Percentiles rank a stretch among this genome's conserved stretches.
Conservation (phyloP, 2,888 invertebrate species). For the Flexamia atlantica region DNA sequence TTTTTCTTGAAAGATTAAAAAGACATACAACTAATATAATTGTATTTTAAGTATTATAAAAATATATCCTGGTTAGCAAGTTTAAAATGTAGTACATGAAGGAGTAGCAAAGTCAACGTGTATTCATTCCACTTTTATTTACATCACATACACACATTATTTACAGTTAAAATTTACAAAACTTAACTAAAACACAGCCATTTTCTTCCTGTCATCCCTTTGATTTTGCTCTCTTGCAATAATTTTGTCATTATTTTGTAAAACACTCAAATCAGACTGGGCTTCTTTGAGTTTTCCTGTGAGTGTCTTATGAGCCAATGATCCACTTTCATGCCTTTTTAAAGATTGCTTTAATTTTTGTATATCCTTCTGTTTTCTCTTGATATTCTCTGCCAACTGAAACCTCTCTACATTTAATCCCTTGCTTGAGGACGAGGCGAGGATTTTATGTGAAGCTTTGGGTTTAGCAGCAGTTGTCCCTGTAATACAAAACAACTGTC, state of each 20-base stretch:
- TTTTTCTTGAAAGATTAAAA: no score
- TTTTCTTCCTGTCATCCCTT: conserved; percentile 85
- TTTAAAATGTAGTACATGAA: no score
- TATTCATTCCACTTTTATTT: background rate
- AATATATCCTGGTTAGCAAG: no score
- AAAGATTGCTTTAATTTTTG: conserved; percentile 82
- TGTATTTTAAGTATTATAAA: no score
- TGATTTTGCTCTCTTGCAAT: conserved; percentile 84
- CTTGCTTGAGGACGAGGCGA: conserved; percentile 78
- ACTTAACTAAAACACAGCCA: conserved; percentile 82
- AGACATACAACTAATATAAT: no score
- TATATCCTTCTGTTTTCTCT: conserved; percentile 82
- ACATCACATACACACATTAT: background rate
- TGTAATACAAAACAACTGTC: no score
- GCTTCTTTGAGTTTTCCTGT: conserved; percentile 80
- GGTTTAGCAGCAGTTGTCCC: conserved; percentile 45
- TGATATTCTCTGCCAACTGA: conserved; percentile 84
- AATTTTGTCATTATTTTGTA: conserved; percentile 80
- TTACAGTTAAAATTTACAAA: conserved; percentile 12
- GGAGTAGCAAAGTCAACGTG: no score
- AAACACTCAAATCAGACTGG: conserved; percentile 79
- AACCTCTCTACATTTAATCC: conserved; percentile 86
- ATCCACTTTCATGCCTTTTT: conserved; percentile 79
- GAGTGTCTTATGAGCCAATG: conserved; percentile 80
- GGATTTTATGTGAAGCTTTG: conserved; percentile 68